Base-by-base conservation (phyloP, 92 coral and sea anemone species). In the Porites lobata region DNA sequence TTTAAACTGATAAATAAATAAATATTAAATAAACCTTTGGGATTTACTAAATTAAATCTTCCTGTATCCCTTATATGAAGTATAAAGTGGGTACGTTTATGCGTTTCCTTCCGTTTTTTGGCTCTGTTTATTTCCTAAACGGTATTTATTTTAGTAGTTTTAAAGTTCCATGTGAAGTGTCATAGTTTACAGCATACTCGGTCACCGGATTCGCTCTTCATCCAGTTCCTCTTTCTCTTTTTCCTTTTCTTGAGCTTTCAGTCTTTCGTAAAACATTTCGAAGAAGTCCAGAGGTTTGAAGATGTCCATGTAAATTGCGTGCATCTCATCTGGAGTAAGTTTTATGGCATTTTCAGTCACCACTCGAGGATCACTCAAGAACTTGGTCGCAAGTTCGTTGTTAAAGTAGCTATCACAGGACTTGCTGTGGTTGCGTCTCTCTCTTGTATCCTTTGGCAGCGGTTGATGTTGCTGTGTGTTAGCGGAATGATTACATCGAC, bases 341-440 rank as follows among this genome's bases (percentile, higher is more conserved):
- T 63, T n/a, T 7, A 7, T 14, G 67, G 67, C 67, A 63, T 63
- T 63, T 63, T 63, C 67, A 11, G n/a, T 18, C 19, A 63, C 22
- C 67, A 63, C 67, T n/a, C 67, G 67, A n/a, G 67, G 67, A 63
- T 63, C 67, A 7, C 20, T 63, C 67, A 63, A 21, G 20, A 63
- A 63, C 8, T 63, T 63, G 20, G 67, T 63, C 17, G 67, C 67
- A 15, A 14, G 8, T 15, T 63, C n/a, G 67, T n/a, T 18, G 67
- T 63, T 63, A 15, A 63, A 63, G 67, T 17, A 63, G 6, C 67
- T 63, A 8, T 21, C 19, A 15, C 67, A 63, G 19, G 67, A 63
- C 20, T 0, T 15, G 20, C 8, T 63, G n/a, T 63, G n/a, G 8
- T 10, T 63, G 1, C 8, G 26, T 63, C 8, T 4, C 67, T 21